These are phyloP conservation scores for Autographa gamma DNA, from an alignment of 2,888 invertebrate genomes.

Conservation along the genomic window DNA sequence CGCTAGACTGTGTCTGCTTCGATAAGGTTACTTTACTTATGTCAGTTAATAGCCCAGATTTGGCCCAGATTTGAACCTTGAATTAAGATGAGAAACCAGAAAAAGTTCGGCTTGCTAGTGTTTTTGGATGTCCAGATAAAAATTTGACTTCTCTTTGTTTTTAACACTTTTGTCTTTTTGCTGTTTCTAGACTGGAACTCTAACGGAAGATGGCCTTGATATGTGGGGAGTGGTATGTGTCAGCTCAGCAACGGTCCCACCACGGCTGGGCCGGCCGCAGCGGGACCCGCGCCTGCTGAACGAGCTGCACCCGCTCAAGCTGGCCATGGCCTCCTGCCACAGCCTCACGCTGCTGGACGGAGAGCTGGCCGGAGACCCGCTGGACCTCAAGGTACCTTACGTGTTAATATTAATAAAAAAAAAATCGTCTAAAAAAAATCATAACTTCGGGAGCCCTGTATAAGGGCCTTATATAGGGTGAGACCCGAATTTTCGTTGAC, in stretches of 20 bases:
- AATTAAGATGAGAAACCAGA: too few species aligned
- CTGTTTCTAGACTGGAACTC: constrained; percentile 94
- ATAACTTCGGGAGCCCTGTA: too few species aligned
- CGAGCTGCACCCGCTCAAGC: constrained; percentile 88
- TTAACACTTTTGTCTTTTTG: background rate
- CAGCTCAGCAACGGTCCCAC: constrained; percentile 64
- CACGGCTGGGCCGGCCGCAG: constrained; percentile 78
- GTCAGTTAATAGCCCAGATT: too few species aligned
- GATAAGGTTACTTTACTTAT: constrained; percentile 92
- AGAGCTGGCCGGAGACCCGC: constrained; percentile 95
- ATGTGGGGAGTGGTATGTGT: constrained; percentile 96
- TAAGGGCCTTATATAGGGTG: too few species aligned
- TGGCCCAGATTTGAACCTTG: too few species aligned
- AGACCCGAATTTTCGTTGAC: too few species aligned
- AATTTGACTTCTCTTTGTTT: too few species aligned
- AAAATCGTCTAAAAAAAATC: too few species aligned
- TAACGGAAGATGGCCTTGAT: constrained; percentile 98
- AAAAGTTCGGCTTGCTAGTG: too few species aligned
- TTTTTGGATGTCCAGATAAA: too few species aligned
- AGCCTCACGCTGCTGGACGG: constrained; percentile 97
- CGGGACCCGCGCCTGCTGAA: constrained; percentile 85
- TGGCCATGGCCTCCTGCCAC: constrained; percentile 97
- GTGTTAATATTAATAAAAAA: too few species aligned
- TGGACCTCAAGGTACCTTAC: background rate
- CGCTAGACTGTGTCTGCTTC: constrained; percentile 96